Percentiles rank a stretch among this genome's conserved stretches.
Evolutionary conservation across 2,888 invertebrate species (phyloP).

Genomic region (Sarcophaga carnaria): DNA sequence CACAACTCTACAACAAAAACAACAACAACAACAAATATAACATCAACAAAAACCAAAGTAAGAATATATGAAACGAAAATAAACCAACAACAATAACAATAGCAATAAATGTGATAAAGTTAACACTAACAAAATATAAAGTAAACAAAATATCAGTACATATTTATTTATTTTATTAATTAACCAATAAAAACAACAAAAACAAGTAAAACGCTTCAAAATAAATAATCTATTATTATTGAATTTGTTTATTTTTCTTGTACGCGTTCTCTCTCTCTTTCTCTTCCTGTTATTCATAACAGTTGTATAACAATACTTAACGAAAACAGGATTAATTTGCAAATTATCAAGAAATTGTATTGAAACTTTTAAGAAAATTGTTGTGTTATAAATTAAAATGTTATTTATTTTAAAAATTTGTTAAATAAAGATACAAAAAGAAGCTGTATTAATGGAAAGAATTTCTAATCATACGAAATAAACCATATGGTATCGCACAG

Average conservation of each 20-base stretch:
- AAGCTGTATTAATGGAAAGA: no score
- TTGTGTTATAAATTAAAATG: no score
- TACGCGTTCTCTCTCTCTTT: no score
- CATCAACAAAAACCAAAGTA: constrained; percentile 33
- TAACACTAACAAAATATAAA: background rate
- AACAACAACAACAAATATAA: constrained; percentile 19
- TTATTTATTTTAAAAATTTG: no score
- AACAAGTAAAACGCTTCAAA: background rate
- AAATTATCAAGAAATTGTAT: no score
- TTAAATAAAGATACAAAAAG: no score
- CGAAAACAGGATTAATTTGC: no score
- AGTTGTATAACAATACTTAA: no score
- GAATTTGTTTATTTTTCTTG: background rate
- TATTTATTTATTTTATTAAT: background rate
- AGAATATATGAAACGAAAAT: constrained; percentile 18
- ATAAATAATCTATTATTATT: background rate
- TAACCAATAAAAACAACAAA: background rate
- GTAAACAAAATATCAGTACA: background rate
- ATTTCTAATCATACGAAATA: no score
- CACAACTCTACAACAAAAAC: constrained; percentile 24
- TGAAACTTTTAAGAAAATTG: no score
- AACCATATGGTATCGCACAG: no score
- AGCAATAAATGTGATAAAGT: constrained; percentile 9
- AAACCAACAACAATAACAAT: constrained; percentile 2
- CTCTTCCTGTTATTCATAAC: no score